Evolutionary conservation across 2,797 vertebrate species (phyloP), one percentile per base, ranked within the genome.

Genomic region (Galagoides demidoff): DNA sequence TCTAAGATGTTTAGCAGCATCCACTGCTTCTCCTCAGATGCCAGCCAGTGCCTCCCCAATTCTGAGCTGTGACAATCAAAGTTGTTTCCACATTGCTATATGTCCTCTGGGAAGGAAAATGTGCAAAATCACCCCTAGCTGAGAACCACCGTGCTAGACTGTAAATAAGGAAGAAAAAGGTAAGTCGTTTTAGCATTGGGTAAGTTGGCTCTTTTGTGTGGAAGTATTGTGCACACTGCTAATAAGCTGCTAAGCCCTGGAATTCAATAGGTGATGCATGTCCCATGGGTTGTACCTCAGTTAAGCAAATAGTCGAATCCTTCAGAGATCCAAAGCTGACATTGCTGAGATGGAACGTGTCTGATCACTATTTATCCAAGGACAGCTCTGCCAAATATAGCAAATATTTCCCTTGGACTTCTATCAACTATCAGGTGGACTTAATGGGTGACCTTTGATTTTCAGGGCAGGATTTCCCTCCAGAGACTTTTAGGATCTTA

Each of bases 341-440:
- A 96, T 61, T 0, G 2, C 89, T 88, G 88, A 97, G 92, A 74
- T 7, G 0, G 9, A 95, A 73, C 59, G 74, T 92, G 49, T 93
- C 79, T 88, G 37, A 68, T 92, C 76, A 45, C 94, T 97, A 22
- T 97, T 97, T 97, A 93, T 90, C 85, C 27, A 93, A 95, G 76
- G 90, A 87, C 55, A 68, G 37, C n/a, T 61, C 64, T 88, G 57
- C 63, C 49, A 86, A 94, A 95, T 92, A 89, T 4, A 37, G 77
- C 89, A 96, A 95, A 93, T 92, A 96, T 96, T 96, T 96, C 76
- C 49, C 63, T 0, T 37, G 70, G 52, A 81, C 71, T 95, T 92
- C 83, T 82, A 37, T 87, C 76, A 87, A 91, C 87, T 90, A 31
- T 79, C 23, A 55, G 66, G 59, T 23, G 63, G 92, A 13, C 13